A percentile compares a stretch with the other conserved stretches of the same genome.
These are phyloP conservation scores for Octomys mimax DNA, from an alignment of 2,797 vertebrate genomes.

Conservation along the genomic window DNA sequence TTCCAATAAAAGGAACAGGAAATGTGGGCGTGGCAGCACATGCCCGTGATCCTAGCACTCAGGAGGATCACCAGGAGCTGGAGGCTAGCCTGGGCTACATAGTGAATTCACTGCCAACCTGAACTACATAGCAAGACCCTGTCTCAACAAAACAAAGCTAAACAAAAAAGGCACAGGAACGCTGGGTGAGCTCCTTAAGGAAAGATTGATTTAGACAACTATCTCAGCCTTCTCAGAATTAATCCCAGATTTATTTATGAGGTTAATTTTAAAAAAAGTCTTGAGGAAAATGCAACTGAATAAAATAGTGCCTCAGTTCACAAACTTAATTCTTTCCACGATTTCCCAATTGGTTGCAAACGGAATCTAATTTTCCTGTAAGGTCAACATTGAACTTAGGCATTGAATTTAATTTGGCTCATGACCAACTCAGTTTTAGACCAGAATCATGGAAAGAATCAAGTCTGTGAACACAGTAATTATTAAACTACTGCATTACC, in stretches of 20 bases:
- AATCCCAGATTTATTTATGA: constrained; percentile 67
- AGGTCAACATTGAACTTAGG: background rate
- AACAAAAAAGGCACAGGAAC: background rate
- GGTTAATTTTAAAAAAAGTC: background rate
- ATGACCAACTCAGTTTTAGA: background rate
- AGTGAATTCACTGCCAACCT: background rate
- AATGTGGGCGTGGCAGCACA: background rate
- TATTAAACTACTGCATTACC: background rate
- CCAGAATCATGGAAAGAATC: background rate
- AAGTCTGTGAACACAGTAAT: background rate
- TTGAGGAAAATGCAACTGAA: background rate
- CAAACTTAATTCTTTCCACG: background rate
- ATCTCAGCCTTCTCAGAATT: constrained; percentile 57
- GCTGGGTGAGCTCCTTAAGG: background rate
- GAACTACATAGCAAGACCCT: background rate
- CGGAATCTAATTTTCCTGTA: background rate
- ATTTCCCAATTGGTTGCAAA: background rate
- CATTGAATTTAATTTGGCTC: background rate
- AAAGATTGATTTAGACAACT: constrained; percentile 57
- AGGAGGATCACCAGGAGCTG: background rate
- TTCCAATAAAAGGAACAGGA: background rate
- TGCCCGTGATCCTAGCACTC: background rate
- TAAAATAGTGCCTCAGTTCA: background rate
- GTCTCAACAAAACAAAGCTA: background rate
- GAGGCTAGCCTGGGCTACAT: background rate